A percentile compares a stretch with the other conserved stretches of the same genome.
phyloP scores from a whole-genome alignment of 2,113 vertebrate genomes.

The Stomatorhinus ivindoensis region DNA sequence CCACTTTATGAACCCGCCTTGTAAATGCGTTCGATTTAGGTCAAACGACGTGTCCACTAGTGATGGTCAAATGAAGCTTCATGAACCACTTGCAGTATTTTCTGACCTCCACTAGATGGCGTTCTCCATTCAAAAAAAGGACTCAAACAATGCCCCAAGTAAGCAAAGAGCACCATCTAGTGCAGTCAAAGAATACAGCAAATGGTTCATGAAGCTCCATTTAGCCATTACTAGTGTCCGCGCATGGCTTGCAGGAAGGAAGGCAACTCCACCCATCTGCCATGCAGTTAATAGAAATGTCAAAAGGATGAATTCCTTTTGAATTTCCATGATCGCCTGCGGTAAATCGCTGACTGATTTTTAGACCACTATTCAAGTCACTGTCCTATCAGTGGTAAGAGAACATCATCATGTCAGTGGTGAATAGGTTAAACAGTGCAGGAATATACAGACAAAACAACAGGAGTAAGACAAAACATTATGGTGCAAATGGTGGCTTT shows the following conservation, averaged over 20 bases:
- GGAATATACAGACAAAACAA: conserved; percentile 51
- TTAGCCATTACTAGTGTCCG: neutral
- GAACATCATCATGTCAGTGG: conserved; percentile 32
- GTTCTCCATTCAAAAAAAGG: neutral
- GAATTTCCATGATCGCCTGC: neutral
- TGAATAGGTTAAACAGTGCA: conserved; percentile 40
- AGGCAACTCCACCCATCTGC: neutral
- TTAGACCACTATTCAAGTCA: neutral
- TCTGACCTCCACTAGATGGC: neutral
- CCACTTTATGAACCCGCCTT: neutral
- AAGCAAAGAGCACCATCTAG: neutral
- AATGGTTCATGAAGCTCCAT: neutral
- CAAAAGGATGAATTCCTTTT: neutral
- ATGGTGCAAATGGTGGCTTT: conserved; percentile 8
- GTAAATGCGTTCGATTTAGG: neutral
- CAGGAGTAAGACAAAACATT: conserved; percentile 36
- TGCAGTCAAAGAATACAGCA: neutral
- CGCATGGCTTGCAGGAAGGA: neutral
- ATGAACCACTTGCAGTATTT: neutral
- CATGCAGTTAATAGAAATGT: neutral
- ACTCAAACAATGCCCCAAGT: neutral
- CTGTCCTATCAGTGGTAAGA: conserved; percentile 29
- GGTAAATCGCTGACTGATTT: neutral
- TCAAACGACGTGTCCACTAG: neutral
- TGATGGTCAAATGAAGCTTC: neutral